Percentiles rank a stretch among this genome's conserved stretches.
phyloP scores from a whole-genome alignment of 2,113 vertebrate genomes.

The Plestiodon gilberti region DNA sequence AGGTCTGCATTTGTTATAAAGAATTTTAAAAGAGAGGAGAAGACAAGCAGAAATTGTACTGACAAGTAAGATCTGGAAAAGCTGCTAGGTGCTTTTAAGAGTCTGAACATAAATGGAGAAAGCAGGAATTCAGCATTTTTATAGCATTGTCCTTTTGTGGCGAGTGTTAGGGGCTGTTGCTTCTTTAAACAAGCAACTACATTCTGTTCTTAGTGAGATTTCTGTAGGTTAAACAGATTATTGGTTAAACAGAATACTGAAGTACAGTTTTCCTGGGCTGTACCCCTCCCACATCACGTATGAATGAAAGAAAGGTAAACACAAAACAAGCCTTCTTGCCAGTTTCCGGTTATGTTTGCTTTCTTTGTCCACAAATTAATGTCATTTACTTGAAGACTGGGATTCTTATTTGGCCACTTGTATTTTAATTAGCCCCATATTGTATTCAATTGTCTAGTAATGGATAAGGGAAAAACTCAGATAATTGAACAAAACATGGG shows the following conservation, averaged over 20 bases:
- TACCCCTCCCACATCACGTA: conserved; percentile 34
- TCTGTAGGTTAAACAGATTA: conserved; percentile 58
- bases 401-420: background rate
- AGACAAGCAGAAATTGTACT: conserved; percentile 13
- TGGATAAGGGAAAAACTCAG: too few relatives aligned
- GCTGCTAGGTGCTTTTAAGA: conserved; percentile 12
- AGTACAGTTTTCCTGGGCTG: background rate
- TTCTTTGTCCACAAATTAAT: conserved; percentile 47
- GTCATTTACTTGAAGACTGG: background rate
- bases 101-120: rapidly evolving
- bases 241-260: conserved; percentile 48
- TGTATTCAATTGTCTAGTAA: conserved; percentile 20
- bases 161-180: background rate
- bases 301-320: conserved; percentile 38
- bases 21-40: background rate
- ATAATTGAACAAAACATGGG: too few relatives aligned
- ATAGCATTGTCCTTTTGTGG: background rate
- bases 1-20: background rate
- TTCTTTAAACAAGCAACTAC: rapidly evolving
- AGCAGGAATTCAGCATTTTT: rapidly evolving
- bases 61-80: conserved; percentile 17
- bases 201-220: conserved; percentile 13
- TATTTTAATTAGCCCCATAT: conserved; percentile 26
- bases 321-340: background rate
- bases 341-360: background rate